Conservation (phyloP, 2,113 vertebrate genomes). For the Pituophis catenifer region DNA sequence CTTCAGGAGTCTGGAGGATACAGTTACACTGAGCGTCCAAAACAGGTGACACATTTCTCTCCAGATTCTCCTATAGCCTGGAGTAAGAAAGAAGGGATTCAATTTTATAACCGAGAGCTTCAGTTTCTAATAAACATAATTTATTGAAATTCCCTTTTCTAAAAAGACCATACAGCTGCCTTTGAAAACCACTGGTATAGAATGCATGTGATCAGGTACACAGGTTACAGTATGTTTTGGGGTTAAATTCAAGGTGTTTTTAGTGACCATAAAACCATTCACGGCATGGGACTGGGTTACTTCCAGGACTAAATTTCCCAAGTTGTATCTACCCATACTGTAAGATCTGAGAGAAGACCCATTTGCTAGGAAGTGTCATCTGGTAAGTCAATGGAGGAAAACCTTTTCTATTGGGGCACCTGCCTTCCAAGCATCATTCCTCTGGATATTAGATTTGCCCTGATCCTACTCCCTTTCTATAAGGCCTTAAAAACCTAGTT, state of each 20-base stretch:
- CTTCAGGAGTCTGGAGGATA: background rate
- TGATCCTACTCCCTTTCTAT: background rate
- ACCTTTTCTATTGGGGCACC: background rate
- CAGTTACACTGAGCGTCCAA: background rate
- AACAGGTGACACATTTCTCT: background rate
- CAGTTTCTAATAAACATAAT: background rate
- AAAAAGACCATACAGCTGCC: background rate
- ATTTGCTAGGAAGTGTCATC: background rate
- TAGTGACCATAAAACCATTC: background rate
- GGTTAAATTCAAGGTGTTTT: background rate
- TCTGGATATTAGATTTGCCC: background rate
- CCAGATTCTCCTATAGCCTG: background rate
- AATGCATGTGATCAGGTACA: background rate
- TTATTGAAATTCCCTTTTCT: background rate
- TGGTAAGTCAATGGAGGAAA: background rate
- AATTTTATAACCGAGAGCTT: background rate
- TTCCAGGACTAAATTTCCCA: background rate
- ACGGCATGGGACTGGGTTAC: background rate
- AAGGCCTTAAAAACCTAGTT: background rate
- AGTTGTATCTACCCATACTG: background rate
- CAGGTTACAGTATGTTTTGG: background rate
- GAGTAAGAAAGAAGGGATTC: background rate
- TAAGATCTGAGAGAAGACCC: background rate
- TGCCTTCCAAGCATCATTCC: background rate
- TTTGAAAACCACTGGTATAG: background rate